phyloP scores from a whole-genome alignment of 30 jellyfish, hydroid and myxozoan genomes.

The Cassiopea xamachana region DNA sequence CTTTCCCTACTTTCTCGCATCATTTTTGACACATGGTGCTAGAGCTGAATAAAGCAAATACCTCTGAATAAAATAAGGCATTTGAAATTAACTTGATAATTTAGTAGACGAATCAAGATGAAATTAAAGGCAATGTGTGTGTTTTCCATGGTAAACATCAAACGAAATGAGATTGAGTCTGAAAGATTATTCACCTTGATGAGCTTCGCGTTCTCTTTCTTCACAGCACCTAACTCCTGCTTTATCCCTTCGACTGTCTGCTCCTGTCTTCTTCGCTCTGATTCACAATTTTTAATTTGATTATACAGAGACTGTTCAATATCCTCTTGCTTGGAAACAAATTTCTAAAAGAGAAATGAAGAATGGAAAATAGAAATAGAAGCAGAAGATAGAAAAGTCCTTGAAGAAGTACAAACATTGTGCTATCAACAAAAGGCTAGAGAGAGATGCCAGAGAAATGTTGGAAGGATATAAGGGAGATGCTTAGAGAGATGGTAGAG shows the following conservation, averaged over 20 bases:
- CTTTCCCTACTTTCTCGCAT: too few relatives aligned
- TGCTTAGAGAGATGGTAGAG: too few relatives aligned
- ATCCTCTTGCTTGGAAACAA: slow-evolving; percentile 72
- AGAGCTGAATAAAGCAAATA: too few relatives aligned
- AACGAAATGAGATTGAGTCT: too few relatives aligned
- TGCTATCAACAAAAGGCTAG: neutral
- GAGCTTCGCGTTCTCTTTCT: slow-evolving; percentile 53
- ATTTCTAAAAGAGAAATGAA: slow-evolving; percentile 28
- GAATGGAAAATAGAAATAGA: neutral
- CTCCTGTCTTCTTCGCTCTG: slow-evolving; percentile 81
- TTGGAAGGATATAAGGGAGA: too few relatives aligned
- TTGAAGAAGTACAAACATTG: neutral
- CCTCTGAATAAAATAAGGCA: too few relatives aligned
- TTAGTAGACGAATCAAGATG: too few relatives aligned
- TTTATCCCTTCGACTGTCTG: slow-evolving; percentile 68
- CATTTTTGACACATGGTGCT: too few relatives aligned
- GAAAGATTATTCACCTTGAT: slow-evolving; percentile 32
- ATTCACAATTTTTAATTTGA: slow-evolving; percentile 64
- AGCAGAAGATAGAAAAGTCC: neutral
- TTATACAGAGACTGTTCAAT: slow-evolving; percentile 63
- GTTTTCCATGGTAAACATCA: too few relatives aligned
- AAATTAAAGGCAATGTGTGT: too few relatives aligned
- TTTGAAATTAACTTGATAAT: too few relatives aligned
- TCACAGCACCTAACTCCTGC: slow-evolving; percentile 51
- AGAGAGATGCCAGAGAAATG: too few relatives aligned